Evolutionary conservation across 2,113 vertebrate genomes (phyloP).

Genomic region (Sigmodon hispidus): DNA sequence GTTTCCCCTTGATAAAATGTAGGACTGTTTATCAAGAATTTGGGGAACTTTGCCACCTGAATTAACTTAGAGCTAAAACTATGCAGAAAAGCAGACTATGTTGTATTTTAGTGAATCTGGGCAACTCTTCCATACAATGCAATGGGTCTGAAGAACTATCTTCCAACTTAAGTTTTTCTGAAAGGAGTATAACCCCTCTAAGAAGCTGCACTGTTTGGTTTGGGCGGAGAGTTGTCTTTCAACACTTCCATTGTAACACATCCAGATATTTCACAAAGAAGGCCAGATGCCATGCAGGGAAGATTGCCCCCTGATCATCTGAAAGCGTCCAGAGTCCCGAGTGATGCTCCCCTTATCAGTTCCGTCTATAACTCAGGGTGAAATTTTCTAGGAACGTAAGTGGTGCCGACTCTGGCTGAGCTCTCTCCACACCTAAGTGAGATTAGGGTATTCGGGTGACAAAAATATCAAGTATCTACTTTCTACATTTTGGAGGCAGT

Average conservation of each 20-base stretch:
- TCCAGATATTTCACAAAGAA: conserved; percentile 34
- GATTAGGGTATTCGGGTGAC: no score
- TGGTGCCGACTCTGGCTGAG: not conserved
- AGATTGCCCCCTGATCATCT: not conserved
- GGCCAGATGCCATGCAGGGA: conserved; percentile 1
- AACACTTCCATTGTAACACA: conserved; percentile 5
- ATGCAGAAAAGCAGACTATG: not conserved
- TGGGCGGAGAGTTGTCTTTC: conserved; percentile 43
- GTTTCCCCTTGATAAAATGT: not conserved
- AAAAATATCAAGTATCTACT: not conserved
- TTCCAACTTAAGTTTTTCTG: not conserved
- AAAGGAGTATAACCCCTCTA: not conserved
- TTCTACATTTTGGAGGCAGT: not conserved
- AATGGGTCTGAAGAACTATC: not conserved
- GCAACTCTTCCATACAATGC: not conserved
- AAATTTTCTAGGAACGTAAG: not conserved
- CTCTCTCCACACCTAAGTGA: not conserved
- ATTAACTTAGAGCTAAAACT: not conserved
- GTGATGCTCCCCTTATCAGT: not conserved
- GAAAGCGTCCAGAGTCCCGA: not conserved
- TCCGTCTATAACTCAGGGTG: not conserved
- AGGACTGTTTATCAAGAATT: not conserved
- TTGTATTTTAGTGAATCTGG: not conserved
- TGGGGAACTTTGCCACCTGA: not conserved
- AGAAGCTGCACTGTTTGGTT: conserved; percentile 6